A percentile compares a stretch with the other conserved stretches of the same genome.
Evolutionary conservation across 1,140 invertebrate genomes (phyloP).

Genomic region (Brachionus angularis): DNA sequence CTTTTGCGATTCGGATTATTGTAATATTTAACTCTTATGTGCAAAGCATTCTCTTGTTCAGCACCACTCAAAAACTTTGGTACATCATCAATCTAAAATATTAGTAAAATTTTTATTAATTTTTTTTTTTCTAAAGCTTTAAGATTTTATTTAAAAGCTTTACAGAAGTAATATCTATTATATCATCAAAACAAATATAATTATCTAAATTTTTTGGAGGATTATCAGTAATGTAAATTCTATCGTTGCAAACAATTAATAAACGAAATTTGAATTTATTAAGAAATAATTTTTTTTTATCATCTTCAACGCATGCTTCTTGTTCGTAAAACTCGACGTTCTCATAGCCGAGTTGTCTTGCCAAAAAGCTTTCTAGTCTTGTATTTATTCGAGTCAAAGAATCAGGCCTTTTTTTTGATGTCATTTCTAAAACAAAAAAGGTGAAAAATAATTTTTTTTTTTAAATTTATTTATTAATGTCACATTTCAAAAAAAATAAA

Average conservation of each 20-base stretch:
- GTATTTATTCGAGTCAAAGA: constrained; percentile 21
- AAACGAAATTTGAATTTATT: constrained; percentile 11
- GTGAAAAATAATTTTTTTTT: neutral
- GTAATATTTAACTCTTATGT: constrained; percentile 19
- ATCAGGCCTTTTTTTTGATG: neutral
- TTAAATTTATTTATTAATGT: no score
- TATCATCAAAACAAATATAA: constrained; percentile 26
- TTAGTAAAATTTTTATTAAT: neutral
- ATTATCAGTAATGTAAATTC: constrained; percentile 37
- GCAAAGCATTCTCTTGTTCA: constrained; percentile 28
- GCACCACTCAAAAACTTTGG: constrained; percentile 26
- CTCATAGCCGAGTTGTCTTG: constrained; percentile 12
- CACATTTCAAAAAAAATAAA: neutral
- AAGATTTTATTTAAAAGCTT: neutral
- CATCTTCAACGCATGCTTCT: constrained; percentile 19
- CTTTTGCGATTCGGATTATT: constrained; percentile 20
- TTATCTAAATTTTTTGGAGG: constrained; percentile 41
- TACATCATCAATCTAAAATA: constrained; percentile 8
- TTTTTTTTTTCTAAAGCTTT: neutral
- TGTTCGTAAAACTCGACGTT: constrained; percentile 42
- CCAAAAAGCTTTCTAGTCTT: constrained; percentile 30
- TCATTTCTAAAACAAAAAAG: neutral
- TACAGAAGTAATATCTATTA: constrained; percentile 19
- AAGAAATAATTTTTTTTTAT: constrained; percentile 17
- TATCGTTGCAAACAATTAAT: constrained; percentile 14